phyloP scores from a whole-genome alignment of 2,888 invertebrate genomes.

The Oscheius sp. region DNA sequence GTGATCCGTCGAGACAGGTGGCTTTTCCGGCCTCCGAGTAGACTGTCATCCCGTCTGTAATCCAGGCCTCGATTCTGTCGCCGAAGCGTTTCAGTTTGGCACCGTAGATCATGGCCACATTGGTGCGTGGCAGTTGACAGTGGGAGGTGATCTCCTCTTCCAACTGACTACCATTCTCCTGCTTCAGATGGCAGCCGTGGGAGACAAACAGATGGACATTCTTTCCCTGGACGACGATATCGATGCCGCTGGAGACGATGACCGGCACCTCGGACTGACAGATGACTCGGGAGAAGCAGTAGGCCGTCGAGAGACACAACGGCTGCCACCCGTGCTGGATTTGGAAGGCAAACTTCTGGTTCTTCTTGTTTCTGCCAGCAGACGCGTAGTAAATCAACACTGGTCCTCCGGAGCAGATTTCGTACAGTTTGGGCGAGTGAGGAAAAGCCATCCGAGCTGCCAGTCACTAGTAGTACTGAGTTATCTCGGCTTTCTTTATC shows the following conservation, averaged over 20 bases:
- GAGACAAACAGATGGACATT: slow-evolving; percentile 9
- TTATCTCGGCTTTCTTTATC: too few relatives aligned
- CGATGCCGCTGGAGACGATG: slow-evolving; percentile 5
- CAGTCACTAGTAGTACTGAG: too few relatives aligned
- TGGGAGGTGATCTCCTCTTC: not conserved
- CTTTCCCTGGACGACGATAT: slow-evolving; percentile 1
- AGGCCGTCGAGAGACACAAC: slow-evolving; percentile 47
- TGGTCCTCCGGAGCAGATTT: slow-evolving; percentile 15
- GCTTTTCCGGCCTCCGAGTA: slow-evolving; percentile 27
- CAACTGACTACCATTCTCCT: slow-evolving; percentile 2
- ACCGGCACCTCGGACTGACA: slow-evolving; percentile 38
- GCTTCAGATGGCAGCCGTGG: not conserved
- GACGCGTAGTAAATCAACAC: slow-evolving; percentile 18
- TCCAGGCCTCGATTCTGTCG: slow-evolving; percentile 30
- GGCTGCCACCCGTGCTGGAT: slow-evolving; percentile 52
- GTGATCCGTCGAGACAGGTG: too few relatives aligned
- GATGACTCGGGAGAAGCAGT: slow-evolving; percentile 46
- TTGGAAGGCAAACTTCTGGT: slow-evolving; percentile 27
- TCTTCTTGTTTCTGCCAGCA: not conserved
- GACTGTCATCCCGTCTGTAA: slow-evolving; percentile 30
- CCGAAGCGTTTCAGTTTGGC: slow-evolving; percentile 16
- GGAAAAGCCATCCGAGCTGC: not conserved
- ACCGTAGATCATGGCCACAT: slow-evolving; percentile 8
- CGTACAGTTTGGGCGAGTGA: slow-evolving; percentile 8
- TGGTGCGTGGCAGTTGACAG: not conserved